Evolutionary conservation across 2,888 invertebrate species (phyloP), one percentile per base, ranked within the genome.

Genomic region (Athalia cordata): DNA sequence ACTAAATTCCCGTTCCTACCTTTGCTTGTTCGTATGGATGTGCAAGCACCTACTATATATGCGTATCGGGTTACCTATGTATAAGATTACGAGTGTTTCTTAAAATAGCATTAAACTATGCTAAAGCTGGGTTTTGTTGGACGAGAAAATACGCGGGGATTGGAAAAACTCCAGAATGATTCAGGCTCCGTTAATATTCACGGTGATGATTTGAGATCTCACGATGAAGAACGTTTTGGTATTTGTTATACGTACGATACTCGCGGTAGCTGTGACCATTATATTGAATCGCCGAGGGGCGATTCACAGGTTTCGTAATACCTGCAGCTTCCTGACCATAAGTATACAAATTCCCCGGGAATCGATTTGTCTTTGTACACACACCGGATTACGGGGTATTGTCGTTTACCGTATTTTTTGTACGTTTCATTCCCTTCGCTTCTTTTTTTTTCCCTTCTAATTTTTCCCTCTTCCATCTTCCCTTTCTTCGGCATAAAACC

Each of bases 141-240:
- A 62, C 62, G 49, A 62, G 61, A 75, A 75, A 75, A 75, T 43
- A 29, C 29, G 47, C 49, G 50, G 9, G 50, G 6, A 52, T 75
- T 75, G 75, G 75, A 75, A 49, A 75, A 50, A 64, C 62, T 75
- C 75, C 75, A 75, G 75, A 64, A 75, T 75, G 75, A 75, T 62
- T 75, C 75, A 75, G 29, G n/a, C 8, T 61, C 45, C 52, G 52
- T 52, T 68, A 29, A 29, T n/a, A 47, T 72, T 72, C 7, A 57
- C 57, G 57, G 13, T 45, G 59, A 11, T 29, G 59, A 72, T n/a
- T 59, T 57, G n/a, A 15, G 57, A 72, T 72, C 57, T 59, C 45
- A 45, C 45, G 47, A 72, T 72, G 5, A 29, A 15, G n/a, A 13
- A 29, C 29, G 29, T 29, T 13, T 52, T 52, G 29, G 50, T 68